A percentile compares a stretch with the other conserved stretches of the same genome.
Conservation (phyloP, 2,113 vertebrate species). For the Fregata magnificens region DNA sequence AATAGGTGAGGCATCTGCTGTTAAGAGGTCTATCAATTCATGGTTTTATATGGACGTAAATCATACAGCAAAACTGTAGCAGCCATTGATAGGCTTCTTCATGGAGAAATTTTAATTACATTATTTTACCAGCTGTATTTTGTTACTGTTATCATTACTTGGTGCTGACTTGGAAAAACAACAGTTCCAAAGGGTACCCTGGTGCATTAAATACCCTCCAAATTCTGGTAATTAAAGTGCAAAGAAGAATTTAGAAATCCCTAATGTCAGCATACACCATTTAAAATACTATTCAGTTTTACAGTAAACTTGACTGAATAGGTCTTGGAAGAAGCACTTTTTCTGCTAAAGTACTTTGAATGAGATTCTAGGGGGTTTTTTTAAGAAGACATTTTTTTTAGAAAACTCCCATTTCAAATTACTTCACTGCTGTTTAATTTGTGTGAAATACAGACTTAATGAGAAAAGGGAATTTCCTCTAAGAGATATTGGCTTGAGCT, state of each 20-base stretch:
- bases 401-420: not conserved
- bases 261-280: not conserved
- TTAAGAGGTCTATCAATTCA: not conserved
- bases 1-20: not conserved
- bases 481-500: not conserved
- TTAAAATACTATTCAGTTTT: not conserved
- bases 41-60: not conserved
- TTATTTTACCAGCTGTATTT: not conserved
- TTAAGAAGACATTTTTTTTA: not conserved
- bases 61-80: not conserved
- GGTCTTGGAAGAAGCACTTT: not conserved
- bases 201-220: not conserved
- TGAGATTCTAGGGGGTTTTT: not conserved
- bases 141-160: not conserved
- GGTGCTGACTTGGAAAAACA: not conserved
- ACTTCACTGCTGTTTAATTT: slow-evolving; percentile 18
- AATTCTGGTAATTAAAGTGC: not conserved
- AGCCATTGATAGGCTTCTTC: not conserved
- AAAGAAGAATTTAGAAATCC: not conserved
- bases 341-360: not conserved
- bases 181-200: not conserved
- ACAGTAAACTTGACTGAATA: not conserved
- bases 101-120: not conserved
- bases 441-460: slow-evolving; percentile 21
- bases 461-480: slow-evolving; percentile 37